Conservation (phyloP, 2,888 invertebrate species). For the Crematogaster levior region DNA sequence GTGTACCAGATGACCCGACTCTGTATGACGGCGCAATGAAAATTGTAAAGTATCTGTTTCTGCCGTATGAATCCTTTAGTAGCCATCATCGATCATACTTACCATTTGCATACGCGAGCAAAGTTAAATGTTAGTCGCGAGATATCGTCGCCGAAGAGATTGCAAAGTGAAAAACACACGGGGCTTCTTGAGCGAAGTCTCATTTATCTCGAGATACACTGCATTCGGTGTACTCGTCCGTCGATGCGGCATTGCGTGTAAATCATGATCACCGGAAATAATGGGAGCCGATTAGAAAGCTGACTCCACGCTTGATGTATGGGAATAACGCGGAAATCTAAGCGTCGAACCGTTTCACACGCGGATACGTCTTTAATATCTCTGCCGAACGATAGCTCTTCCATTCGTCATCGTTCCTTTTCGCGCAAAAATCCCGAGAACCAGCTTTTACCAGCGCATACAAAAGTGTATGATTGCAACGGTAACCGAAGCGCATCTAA, state of each 20-base stretch:
- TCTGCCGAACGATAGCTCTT: conserved; percentile 47
- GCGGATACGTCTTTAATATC: conserved; percentile 64
- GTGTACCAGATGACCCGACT: conserved; percentile 40
- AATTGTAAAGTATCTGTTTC: conserved; percentile 58
- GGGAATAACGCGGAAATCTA: conserved; percentile 66
- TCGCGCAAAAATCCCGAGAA: conserved; percentile 32
- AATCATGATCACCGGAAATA: conserved; percentile 75
- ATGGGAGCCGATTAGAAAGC: conserved; percentile 75
- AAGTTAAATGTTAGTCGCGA: conserved; percentile 57
- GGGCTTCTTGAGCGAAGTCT: conserved; percentile 56
- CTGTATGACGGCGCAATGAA: conserved; percentile 43
- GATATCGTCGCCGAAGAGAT: conserved; percentile 54
- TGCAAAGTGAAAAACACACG: conserved; percentile 51
- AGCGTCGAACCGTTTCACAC: conserved; percentile 64
- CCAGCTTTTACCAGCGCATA: conserved; percentile 40
- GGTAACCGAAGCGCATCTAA: conserved; percentile 40
- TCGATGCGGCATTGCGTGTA: conserved; percentile 66
- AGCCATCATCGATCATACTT: conserved; percentile 60
- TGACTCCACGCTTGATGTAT: conserved; percentile 57
- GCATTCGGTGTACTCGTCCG: conserved; percentile 64
- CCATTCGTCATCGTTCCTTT: conserved; percentile 52
- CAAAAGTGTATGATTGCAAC: conserved; percentile 42
- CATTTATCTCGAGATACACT: conserved; percentile 63
- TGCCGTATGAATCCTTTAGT: conserved; percentile 44
- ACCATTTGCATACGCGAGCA: conserved; percentile 46